Conservation (phyloP, 64 coral and sea anemone species). For the Dendronephthya gigantea region DNA sequence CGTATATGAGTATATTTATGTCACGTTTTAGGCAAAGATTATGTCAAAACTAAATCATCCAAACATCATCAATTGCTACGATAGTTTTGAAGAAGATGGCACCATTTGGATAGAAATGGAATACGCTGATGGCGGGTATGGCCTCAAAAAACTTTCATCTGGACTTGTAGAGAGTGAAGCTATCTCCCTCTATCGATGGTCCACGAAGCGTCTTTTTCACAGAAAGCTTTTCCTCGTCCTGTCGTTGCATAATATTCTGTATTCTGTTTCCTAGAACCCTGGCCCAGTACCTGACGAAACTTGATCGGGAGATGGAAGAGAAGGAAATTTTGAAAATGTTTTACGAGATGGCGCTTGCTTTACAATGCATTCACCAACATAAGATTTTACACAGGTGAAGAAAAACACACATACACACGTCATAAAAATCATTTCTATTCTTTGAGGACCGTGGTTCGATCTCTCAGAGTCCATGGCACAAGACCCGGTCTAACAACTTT, state of each 20-base stretch:
- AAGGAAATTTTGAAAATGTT: slow-evolving; percentile 76
- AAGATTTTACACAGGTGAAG: slow-evolving; percentile 88
- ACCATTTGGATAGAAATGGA: slow-evolving; percentile 99
- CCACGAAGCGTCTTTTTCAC: not conserved
- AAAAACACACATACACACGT: too few relatives aligned
- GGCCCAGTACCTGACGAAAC: slow-evolving; percentile 63
- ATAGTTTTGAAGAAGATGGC: slow-evolving; percentile 98
- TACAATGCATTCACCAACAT: slow-evolving; percentile 84
- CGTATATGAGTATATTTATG: too few relatives aligned
- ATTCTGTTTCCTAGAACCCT: slow-evolving; percentile 56
- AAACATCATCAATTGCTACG: slow-evolving; percentile 96
- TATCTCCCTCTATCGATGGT: not conserved
- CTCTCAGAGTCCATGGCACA: too few relatives aligned
- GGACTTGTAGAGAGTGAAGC: not conserved
- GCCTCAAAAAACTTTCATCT: not conserved
- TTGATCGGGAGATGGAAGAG: slow-evolving; percentile 96
- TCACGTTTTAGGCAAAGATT: slow-evolving; percentile 54
- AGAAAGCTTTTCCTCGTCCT: not conserved
- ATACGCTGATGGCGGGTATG: slow-evolving; percentile 93
- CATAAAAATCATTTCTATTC: too few relatives aligned
- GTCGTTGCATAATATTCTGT: not conserved
- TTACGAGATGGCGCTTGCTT: slow-evolving; percentile 81
- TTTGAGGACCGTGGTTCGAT: too few relatives aligned
- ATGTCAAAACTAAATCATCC: slow-evolving; percentile 93
- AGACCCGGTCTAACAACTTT: too few relatives aligned